Base-by-base conservation (phyloP, 2,113 vertebrate genomes). In the Columbina picui region DNA sequence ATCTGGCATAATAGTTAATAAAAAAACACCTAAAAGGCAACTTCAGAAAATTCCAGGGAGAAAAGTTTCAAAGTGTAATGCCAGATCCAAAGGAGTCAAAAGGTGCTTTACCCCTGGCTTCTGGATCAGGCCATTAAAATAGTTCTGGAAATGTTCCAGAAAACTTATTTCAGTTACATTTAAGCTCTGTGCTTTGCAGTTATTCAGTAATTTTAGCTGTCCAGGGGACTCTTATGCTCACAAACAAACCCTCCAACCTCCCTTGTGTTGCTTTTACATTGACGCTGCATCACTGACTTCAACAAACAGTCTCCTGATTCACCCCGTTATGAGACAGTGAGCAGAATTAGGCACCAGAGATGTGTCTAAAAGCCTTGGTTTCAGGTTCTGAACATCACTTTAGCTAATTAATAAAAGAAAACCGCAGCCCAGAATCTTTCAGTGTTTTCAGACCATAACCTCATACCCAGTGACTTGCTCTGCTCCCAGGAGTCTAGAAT, bases 331-430 rank as follows among this genome's bases (percentile, higher is more conserved):
- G 80, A 96, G 94, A 89, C 68, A 79, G 25, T 1, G 2, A 91
- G 74, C 65, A 65, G 84, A 95, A 96, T 91, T 82, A 95, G 86
- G 88, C 96, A 96, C 88, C 60, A 96, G 92, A 95, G 90, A 96
- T 92, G 94, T 92, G 90, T 91, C 92, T 96, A 95, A 96, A 96
- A 96, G 94, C 94, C 61, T 96, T 89, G 92, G 91, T 96, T 94
- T 96, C 94, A 87, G 63, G 77, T 90, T 94, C 65, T 96, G 88
- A 96, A 90, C 86, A 95, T 92, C 83, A 78, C 86, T 94, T 95
- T 82, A 93, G 85, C 84, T 94, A 95, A 97, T 96, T 96, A 96
- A 97, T 96, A 89, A 94, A 89, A 92, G 53, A 92, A 97, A 96
- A 95, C 90, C 94, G 68, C 96, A 95, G 68, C 69, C 49, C 83